These are phyloP conservation scores for Diogma glabrata DNA, from an alignment of 2,888 invertebrate species.

Conservation along the genomic window DNA sequence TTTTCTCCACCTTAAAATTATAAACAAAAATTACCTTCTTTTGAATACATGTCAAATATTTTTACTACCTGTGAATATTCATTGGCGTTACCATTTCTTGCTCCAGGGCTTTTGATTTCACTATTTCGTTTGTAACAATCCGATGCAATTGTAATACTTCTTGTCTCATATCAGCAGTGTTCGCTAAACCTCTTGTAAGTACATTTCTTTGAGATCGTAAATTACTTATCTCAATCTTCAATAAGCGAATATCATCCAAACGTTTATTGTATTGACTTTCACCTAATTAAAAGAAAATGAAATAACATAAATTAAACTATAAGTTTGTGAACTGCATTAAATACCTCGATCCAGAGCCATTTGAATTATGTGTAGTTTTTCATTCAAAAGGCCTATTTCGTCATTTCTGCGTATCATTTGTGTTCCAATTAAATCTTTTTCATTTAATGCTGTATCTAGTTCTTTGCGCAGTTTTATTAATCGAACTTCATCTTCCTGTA, in stretches of 20 bases:
- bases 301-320: no score
- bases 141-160: conserved; percentile 61
- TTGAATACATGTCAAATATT: no score
- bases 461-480: conserved; percentile 59
- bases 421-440: conserved; percentile 69
- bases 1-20: conserved; percentile 86
- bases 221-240: conserved; percentile 71
- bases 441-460: conserved; percentile 58
- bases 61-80: conserved; percentile 83
- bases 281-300: no score
- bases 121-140: conserved; percentile 64
- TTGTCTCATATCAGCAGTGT: conserved; percentile 67
- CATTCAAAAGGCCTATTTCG: conserved; percentile 63
- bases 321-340: no score
- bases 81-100: conserved; percentile 82
- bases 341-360: conserved; percentile 67
- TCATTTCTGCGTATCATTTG: conserved; percentile 77
- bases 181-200: conserved; percentile 57
- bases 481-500: conserved; percentile 56
- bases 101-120: conserved; percentile 75
- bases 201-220: conserved; percentile 59
- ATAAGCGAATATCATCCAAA: conserved; percentile 69
- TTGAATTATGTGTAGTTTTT: conserved; percentile 68
- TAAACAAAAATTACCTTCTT: no score
- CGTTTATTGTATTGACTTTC: conserved; percentile 66